Conservation (phyloP, 2,888 invertebrate genomes). For the Pharmacophagus antenor region DNA sequence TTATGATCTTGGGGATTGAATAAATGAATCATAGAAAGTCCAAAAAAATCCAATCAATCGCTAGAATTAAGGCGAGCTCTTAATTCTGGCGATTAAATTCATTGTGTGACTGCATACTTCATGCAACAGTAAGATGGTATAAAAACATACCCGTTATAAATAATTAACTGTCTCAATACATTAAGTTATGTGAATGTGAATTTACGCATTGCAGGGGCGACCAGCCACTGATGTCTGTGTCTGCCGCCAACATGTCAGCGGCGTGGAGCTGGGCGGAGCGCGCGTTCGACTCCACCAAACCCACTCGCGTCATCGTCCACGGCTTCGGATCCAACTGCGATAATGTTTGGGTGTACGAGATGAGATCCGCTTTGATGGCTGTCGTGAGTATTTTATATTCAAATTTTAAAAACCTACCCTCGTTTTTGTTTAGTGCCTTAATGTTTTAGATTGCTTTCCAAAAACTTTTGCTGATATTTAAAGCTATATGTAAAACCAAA, state of each 20-base stretch:
- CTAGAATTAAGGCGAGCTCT: too few relatives aligned
- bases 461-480: background rate
- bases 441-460: background rate
- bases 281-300: conserved; percentile 83
- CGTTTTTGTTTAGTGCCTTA: background rate
- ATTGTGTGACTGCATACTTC: too few relatives aligned
- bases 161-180: too few relatives aligned
- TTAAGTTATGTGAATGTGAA: background rate
- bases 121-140: too few relatives aligned
- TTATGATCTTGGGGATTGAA: too few relatives aligned
- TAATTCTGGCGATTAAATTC: too few relatives aligned
- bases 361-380: conserved; percentile 94
- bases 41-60: too few relatives aligned
- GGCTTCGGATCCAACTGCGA: conserved; percentile 96
- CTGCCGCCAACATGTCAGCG: conserved; percentile 86
- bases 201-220: conserved; percentile 77
- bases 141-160: too few relatives aligned
- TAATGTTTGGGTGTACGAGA: conserved; percentile 96
- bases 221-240: conserved; percentile 85
- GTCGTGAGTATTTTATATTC: conserved; percentile 77
- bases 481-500: background rate
- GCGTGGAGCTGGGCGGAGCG: conserved; percentile 84
- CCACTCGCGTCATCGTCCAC: conserved; percentile 92
- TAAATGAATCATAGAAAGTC: too few relatives aligned
- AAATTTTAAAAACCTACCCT: background rate